Evolutionary conservation across 2,888 invertebrate species (phyloP).

Genomic region (Acleris holmiana): DNA sequence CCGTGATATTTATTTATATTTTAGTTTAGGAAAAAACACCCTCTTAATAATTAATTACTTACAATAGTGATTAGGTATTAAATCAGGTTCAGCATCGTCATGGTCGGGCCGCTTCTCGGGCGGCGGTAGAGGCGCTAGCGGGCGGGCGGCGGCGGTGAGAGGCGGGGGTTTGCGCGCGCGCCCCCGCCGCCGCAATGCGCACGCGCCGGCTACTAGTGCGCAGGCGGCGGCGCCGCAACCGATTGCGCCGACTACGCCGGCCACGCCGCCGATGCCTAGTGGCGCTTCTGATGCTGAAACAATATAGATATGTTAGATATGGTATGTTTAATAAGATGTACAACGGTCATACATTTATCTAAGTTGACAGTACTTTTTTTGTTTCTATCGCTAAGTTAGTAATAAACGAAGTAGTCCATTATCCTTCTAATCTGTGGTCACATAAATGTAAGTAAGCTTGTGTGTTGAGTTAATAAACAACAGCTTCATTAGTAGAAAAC

Average conservation of each 20-base stretch:
- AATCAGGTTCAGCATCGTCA: slow-evolving; percentile 77
- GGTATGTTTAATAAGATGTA: too few relatives aligned
- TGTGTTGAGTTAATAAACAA: too few relatives aligned
- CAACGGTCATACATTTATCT: too few relatives aligned
- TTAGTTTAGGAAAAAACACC: too few relatives aligned
- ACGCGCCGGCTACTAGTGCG: slow-evolving; percentile 50
- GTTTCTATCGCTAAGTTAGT: too few relatives aligned
- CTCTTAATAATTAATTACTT: slow-evolving; percentile 46
- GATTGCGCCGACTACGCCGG: slow-evolving; percentile 63
- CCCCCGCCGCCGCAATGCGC: slow-evolving; percentile 27
- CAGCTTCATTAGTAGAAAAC: too few relatives aligned
- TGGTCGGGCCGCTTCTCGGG: slow-evolving; percentile 54
- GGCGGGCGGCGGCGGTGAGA: slow-evolving; percentile 51
- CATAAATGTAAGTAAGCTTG: too few relatives aligned
- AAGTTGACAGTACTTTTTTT: too few relatives aligned
- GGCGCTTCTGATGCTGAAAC: slow-evolving; percentile 64
- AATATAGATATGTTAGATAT: slow-evolving; percentile 6
- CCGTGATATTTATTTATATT: too few relatives aligned
- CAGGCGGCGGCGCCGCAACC: slow-evolving; percentile 62
- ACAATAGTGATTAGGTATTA: slow-evolving; percentile 79
- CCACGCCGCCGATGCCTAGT: slow-evolving; percentile 64
- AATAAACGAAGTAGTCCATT: too few relatives aligned
- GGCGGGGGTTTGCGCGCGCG: slow-evolving; percentile 53
- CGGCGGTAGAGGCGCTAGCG: slow-evolving; percentile 39
- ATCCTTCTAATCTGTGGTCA: too few relatives aligned